phyloP scores from a whole-genome alignment of 1,140 invertebrate species.

The Vollenhovia emeryi region DNA sequence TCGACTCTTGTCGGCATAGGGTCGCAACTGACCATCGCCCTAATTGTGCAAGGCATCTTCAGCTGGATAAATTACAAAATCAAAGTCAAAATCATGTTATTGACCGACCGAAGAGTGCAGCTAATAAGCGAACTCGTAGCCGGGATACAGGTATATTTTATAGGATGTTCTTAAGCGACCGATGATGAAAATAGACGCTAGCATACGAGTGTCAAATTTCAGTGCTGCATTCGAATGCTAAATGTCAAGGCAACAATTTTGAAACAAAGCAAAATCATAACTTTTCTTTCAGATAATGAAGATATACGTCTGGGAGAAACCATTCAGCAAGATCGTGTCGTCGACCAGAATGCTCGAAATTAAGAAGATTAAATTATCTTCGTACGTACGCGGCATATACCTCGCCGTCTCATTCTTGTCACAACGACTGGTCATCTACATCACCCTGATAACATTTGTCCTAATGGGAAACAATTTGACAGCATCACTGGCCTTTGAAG shows the following conservation, averaged over 20 bases:
- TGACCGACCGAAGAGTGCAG: too few relatives aligned
- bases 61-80: neutral
- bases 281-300: slow-evolving; percentile 88
- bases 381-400: slow-evolving; percentile 90
- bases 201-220: too few relatives aligned
- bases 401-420: slow-evolving; percentile 89
- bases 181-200: too few relatives aligned
- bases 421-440: slow-evolving; percentile 91
- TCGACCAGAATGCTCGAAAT: slow-evolving; percentile 88
- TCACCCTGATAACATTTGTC: slow-evolving; percentile 90
- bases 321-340: slow-evolving; percentile 87
- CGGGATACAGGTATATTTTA: neutral
- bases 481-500: slow-evolving; percentile 87
- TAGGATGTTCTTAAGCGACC: too few relatives aligned
- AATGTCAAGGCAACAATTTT: neutral
- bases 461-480: slow-evolving; percentile 89
- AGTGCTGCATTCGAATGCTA: too few relatives aligned
- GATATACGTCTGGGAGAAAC: slow-evolving; percentile 93
- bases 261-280: neutral
- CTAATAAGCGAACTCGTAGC: too few relatives aligned
- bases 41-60: too few relatives aligned
- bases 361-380: slow-evolving; percentile 88
- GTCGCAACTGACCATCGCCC: too few relatives aligned
- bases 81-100: too few relatives aligned
- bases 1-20: neutral